Base-by-base conservation (phyloP, 2,888 invertebrate species). In the Rhopalosiphum nymphaeae region DNA sequence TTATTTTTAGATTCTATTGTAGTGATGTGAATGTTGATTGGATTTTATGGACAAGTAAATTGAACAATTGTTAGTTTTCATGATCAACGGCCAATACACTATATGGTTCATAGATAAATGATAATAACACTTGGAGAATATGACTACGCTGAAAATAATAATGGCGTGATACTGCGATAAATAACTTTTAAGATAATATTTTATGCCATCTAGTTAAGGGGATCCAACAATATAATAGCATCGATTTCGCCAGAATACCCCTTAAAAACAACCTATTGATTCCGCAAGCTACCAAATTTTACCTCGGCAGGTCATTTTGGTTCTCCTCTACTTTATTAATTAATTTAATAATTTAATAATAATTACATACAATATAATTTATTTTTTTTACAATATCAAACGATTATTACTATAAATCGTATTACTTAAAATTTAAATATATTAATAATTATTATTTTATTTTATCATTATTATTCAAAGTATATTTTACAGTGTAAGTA, bases 11-110 rank as follows among this genome's bases (percentile, higher is more conserved):
- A 57, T 89, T 61, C 7, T 29, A 88, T 56, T 57, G 44, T 29
- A 42, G 21, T 16, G 42, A 44, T n/a, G 9, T 13, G 29, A 57
- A 57, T 57, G 57, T 25, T 13, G 89, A 89, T 89, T 56, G 36
- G 16, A 44, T 89, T 89, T 57, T 57, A 89, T 44, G 57, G 89
- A 44, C 44, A 89, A 89, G 13, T 21, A 49, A 49, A n/a, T 87
- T 49, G n/a, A 49, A 87, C n/a, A 21, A 49, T n/a, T n/a, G 46
- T 46, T n/a, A 11, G 85, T 44, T 46, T 67, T 36, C n/a, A 49
- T 49, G 49, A 87, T 87, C 87, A 87, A 49, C 49, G 87, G 29
- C 46, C 36, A 46, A 86, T 67, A n/a, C 67, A 21, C 36, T 67
- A 67, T 7, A 67, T 21, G 67, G 67, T 36, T n/a, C 67, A 67